Evolutionary conservation across 2,113 vertebrate species (phyloP), one percentile per base, ranked within the genome.

Genomic region (Triplophysa rosa): DNA sequence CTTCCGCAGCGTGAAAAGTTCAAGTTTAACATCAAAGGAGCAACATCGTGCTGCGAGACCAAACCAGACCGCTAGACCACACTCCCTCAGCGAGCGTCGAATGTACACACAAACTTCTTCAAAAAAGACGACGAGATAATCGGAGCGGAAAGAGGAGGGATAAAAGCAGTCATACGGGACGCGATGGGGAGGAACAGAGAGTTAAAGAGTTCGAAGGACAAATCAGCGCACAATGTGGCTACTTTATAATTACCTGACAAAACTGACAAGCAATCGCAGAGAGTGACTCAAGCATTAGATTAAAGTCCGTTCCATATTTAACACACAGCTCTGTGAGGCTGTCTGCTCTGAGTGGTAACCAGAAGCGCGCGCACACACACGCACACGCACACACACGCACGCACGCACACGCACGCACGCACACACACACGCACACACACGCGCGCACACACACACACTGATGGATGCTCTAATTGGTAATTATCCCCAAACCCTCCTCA

Each of bases 211-310:
- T 33, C 9, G 29, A 8, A 49, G 42, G 26, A 61, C 76, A 77
- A 63, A 65, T 33, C 68, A 16, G 75, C 40, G 6, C 63, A 83
- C 67, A 73, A 47, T 76, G 87, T 84, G 86, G 84, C 84, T 80
- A 82, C 80, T 83, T 90, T 89, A 89, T 93, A 95, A 95, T 94
- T 89, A 94, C 89, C 90, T 94, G 93, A 93, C 94, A 94, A 91
- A 92, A 88, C 82, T 93, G 94, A 93, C 92, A 91, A 89, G 86
- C 85, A 83, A 88, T 74, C 87, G 87, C 86, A 72, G 54, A 64
- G 83, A 91, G 88, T 83, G 79, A 86, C 83, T 91, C 45, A 16
- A 90, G 89, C 87, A 89, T 77, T 90, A 59, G 88, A 90, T 92
- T 92, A 90, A 91, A 90, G 88, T 85, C 83, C 79, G 85, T 82